Evolutionary conservation across 1,140 invertebrate species (phyloP).

Genomic region (Ericerus pela): DNA sequence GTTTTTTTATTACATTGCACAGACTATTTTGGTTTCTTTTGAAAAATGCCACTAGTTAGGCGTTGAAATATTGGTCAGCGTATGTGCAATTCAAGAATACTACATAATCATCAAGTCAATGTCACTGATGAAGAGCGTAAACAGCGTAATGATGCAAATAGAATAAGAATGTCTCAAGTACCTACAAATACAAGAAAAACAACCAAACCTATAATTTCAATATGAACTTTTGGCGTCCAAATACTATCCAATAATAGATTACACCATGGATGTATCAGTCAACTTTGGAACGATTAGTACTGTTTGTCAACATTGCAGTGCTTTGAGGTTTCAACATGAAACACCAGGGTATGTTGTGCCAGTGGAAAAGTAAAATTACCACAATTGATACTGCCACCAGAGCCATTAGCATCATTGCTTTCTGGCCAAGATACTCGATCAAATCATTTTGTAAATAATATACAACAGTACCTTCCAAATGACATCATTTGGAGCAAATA

Average conservation of each 20-base stretch:
- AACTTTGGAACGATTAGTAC: neutral
- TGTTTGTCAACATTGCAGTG: neutral
- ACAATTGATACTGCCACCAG: neutral
- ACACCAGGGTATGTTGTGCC: neutral
- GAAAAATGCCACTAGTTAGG: no score
- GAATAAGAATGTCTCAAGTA: no score
- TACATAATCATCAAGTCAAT: no score
- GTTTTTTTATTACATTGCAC: no score
- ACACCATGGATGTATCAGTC: neutral
- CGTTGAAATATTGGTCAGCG: no score
- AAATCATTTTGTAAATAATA: neutral
- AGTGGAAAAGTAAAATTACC: neutral
- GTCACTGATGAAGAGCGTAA: no score
- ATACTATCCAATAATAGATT: neutral
- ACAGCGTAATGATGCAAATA: no score
- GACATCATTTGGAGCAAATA: neutral
- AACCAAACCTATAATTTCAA: neutral
- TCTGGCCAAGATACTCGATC: neutral
- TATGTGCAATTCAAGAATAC: no score
- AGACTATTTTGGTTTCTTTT: no score
- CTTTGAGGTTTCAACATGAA: neutral
- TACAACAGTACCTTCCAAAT: constrained; percentile 1
- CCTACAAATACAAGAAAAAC: no score
- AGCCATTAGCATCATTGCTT: neutral
- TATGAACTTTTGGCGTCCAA: neutral